A percentile compares a stretch with the other conserved stretches of the same genome.
phyloP scores from a whole-genome alignment of 1,140 invertebrate species.

The Zaprionus ornatus region DNA sequence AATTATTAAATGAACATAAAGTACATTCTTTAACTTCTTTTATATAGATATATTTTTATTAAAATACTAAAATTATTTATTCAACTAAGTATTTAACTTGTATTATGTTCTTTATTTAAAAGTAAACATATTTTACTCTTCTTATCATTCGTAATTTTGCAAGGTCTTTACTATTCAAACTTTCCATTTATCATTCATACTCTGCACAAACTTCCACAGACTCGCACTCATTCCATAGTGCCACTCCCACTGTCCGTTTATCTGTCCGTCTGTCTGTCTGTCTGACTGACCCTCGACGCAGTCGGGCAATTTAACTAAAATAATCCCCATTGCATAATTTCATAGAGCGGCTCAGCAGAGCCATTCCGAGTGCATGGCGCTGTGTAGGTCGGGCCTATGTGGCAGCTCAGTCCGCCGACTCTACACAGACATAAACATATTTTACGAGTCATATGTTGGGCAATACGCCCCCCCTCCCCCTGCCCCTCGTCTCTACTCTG shows the following conservation, averaged over 20 bases:
- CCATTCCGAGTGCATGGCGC: constrained; percentile 39
- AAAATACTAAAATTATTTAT: no score
- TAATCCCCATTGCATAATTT: constrained; percentile 59
- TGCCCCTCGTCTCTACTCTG: neutral
- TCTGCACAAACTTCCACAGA: neutral
- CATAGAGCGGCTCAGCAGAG: constrained; percentile 48
- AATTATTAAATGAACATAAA: no score
- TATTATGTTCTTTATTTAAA: no score
- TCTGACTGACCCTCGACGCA: constrained; percentile 27
- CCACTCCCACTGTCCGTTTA: neutral
- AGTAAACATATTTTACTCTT: no score
- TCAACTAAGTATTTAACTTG: no score
- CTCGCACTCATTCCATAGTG: constrained; percentile 1
- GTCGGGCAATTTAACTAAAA: constrained; percentile 51
- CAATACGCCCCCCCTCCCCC: neutral
- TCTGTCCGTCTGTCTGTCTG: neutral
- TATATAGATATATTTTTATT: no score
- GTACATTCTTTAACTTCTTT: no score
- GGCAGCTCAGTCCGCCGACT: constrained; percentile 7
- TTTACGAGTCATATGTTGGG: constrained; percentile 56
- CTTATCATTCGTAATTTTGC: no score
- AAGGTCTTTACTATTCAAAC: no score
- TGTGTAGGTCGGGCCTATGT: constrained; percentile 13
- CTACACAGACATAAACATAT: constrained; percentile 45
- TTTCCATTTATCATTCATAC: no score